A percentile compares a stretch with the other conserved stretches of the same genome.
phyloP scores from a whole-genome alignment of 2,888 invertebrate species.

The Serripes groenlandicus region DNA sequence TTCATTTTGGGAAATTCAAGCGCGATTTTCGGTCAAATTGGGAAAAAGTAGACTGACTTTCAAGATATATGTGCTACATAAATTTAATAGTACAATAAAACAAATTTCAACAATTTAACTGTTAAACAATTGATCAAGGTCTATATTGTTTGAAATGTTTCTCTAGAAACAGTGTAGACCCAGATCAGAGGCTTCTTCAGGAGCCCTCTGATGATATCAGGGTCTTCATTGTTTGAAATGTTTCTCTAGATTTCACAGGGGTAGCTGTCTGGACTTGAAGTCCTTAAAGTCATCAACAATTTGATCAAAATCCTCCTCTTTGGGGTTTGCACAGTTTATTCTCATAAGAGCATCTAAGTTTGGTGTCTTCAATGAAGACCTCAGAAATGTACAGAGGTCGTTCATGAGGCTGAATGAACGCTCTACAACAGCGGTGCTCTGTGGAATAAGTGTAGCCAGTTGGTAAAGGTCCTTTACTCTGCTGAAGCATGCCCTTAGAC shows the following conservation, averaged over 20 bases:
- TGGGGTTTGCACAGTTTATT: slow-evolving; percentile 26
- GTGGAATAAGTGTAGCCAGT: slow-evolving; percentile 27
- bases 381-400: slow-evolving; percentile 30
- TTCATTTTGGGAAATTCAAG: too few species aligned
- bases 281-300: slow-evolving; percentile 9
- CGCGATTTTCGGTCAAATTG: too few species aligned
- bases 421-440: slow-evolving; percentile 35
- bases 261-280: neutral
- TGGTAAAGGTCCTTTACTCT: slow-evolving; percentile 23
- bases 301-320: slow-evolving; percentile 21
- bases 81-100: too few species aligned
- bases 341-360: slow-evolving; percentile 28
- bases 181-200: too few species aligned
- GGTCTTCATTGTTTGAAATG: neutral
- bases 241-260: neutral
- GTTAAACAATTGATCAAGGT: too few species aligned
- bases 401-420: slow-evolving; percentile 33
- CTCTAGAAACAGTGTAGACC: too few species aligned
- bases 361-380: slow-evolving; percentile 18
- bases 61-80: too few species aligned
- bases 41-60: too few species aligned
- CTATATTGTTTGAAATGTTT: too few species aligned
- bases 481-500: slow-evolving; percentile 24
- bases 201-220: too few species aligned
- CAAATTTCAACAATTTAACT: too few species aligned